A percentile compares a stretch with the other conserved stretches of the same genome.
phyloP scores from a whole-genome alignment of 2,888 invertebrate genomes.

The Caradrina kadenii region DNA sequence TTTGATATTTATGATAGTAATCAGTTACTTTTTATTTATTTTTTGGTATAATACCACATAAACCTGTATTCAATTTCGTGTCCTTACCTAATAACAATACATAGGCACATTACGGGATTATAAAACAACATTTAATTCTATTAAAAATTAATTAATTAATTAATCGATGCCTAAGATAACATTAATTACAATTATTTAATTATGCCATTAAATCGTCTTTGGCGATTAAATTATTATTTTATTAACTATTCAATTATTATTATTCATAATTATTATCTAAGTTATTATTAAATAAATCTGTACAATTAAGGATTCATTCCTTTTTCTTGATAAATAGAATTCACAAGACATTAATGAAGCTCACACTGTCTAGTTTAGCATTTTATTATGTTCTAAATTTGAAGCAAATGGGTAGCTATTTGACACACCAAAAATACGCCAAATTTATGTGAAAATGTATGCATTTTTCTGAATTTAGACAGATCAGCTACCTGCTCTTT shows the following conservation, averaged over 20 bases:
- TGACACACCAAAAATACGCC: slow-evolving; percentile 7
- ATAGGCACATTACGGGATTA: slow-evolving; percentile 70
- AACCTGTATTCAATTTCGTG: slow-evolving; percentile 43
- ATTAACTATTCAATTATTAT: slow-evolving; percentile 5
- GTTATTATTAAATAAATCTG: neutral
- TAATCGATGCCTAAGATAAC: slow-evolving; percentile 22
- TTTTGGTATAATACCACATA: neutral
- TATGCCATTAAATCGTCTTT: slow-evolving; percentile 43
- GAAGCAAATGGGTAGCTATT: neutral
- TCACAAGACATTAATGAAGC: neutral
- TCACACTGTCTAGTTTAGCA: neutral
- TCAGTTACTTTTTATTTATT: neutral
- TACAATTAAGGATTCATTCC: neutral
- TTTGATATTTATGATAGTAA: neutral
- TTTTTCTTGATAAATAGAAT: neutral
- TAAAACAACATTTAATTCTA: slow-evolving; percentile 61
- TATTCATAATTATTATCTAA: slow-evolving; percentile 4
- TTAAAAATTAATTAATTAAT: slow-evolving; percentile 43
- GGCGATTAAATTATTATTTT: slow-evolving; percentile 25
- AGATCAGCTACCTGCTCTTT: neutral
- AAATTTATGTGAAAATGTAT: neutral
- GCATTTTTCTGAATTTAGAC: neutral
- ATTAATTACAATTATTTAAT: slow-evolving; percentile 16
- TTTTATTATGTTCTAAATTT: neutral
- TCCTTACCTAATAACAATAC: slow-evolving; percentile 55